phyloP scores from a whole-genome alignment of 2,888 invertebrate genomes.

The Eurytoma adleriae region DNA sequence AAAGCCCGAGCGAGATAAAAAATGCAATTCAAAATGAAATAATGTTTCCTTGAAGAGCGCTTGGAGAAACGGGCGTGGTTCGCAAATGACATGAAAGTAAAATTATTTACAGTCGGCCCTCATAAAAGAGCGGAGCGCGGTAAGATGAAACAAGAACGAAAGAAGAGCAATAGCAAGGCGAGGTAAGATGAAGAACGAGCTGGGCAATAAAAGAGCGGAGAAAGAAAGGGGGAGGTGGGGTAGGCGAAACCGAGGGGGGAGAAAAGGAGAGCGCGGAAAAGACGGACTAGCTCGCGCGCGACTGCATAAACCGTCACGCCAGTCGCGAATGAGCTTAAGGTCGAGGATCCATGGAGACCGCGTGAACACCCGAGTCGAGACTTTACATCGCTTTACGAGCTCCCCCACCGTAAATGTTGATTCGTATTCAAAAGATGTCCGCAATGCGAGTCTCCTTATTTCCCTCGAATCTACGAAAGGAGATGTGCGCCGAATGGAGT shows the following conservation, averaged over 20 bases:
- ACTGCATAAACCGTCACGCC: slow-evolving; percentile 22
- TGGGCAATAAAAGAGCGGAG: slow-evolving; percentile 38
- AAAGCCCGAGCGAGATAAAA: too few relatives aligned
- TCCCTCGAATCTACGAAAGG: too few relatives aligned
- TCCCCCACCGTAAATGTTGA: too few relatives aligned
- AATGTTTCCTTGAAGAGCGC: too few relatives aligned
- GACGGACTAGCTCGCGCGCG: neutral
- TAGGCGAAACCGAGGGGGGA: neutral
- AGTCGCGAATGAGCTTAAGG: slow-evolving; percentile 10
- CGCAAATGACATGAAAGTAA: neutral
- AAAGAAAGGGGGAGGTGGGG: neutral
- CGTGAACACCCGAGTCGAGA: too few relatives aligned
- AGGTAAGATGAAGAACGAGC: slow-evolving; percentile 42
- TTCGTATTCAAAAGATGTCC: too few relatives aligned
- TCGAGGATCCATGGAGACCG: slow-evolving; percentile 3
- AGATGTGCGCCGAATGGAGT: too few relatives aligned
- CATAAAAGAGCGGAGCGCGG: neutral
- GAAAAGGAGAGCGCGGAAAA: neutral
- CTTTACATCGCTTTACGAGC: too few relatives aligned
- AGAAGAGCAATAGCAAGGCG: neutral
- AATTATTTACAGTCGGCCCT: neutral
- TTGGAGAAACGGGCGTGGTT: too few relatives aligned
- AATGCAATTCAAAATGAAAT: too few relatives aligned
- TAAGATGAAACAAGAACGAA: neutral
- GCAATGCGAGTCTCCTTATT: too few relatives aligned